Evolutionary conservation across 2,797 vertebrate genomes (phyloP).

Genomic region (Syngnathus rostellatus): DNA sequence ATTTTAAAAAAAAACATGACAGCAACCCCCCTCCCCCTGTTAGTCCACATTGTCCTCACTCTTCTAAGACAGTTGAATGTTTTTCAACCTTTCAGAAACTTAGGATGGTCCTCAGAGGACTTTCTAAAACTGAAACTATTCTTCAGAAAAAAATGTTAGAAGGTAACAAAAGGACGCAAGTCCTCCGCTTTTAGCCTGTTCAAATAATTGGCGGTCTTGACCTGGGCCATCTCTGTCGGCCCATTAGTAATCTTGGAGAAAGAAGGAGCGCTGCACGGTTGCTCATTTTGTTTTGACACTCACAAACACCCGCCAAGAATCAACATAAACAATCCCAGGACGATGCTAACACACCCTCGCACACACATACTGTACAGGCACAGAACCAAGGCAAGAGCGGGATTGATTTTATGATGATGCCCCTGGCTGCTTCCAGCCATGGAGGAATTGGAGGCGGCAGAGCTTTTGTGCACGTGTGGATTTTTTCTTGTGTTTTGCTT

Average conservation of each 20-base stretch:
- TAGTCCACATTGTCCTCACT: conserved; percentile 21
- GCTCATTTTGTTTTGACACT: conserved; percentile 56
- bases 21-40: conserved; percentile 30
- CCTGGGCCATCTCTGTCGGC: conserved; percentile 60
- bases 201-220: conserved; percentile 66
- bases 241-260: conserved; percentile 56
- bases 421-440: conserved; percentile 59
- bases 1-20: conserved; percentile 24
- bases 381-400: conserved; percentile 46
- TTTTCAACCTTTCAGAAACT: not conserved
- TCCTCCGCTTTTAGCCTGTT: conserved; percentile 57
- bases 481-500: conserved; percentile 23
- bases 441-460: conserved; percentile 62
- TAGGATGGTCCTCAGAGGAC: not conserved
- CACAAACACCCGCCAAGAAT: conserved; percentile 59
- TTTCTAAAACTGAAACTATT: not conserved
- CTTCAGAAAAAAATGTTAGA: not conserved
- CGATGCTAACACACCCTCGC: conserved; percentile 29
- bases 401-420: conserved; percentile 73
- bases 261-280: conserved; percentile 38
- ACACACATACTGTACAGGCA: not conserved
- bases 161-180: not conserved
- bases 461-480: conserved; percentile 54
- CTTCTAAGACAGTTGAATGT: no score
- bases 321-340: conserved; percentile 64